phyloP scores from a whole-genome alignment of 2,888 invertebrate genomes.

The Hypercompe scribonia region DNA sequence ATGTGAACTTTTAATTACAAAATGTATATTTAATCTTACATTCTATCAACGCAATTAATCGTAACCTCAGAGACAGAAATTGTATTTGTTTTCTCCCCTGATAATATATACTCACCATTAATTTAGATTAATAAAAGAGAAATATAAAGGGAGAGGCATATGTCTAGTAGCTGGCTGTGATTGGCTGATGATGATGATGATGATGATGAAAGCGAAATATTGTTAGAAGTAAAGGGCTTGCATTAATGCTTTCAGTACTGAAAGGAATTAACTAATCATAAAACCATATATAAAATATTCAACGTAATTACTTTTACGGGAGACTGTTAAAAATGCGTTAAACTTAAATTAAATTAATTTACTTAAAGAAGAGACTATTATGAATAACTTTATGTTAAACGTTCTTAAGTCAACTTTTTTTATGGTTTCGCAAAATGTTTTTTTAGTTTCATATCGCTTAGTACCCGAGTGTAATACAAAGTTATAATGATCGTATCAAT shows the following conservation, averaged over 20 bases:
- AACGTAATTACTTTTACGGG: too few species aligned
- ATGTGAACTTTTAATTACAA: not conserved
- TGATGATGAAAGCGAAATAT: not conserved
- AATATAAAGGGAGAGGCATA: too few species aligned
- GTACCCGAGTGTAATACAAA: not conserved
- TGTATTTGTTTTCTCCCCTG: too few species aligned
- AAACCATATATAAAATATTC: too few species aligned
- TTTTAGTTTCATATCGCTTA: not conserved
- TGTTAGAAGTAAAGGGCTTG: not conserved
- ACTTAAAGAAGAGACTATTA: not conserved
- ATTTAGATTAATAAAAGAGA: too few species aligned
- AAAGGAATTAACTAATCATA: not conserved
- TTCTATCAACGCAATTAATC: not conserved
- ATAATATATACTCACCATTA: too few species aligned
- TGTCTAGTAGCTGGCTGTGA: too few species aligned
- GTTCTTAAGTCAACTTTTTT: not conserved
- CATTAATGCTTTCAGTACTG: not conserved
- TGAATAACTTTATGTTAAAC: not conserved
- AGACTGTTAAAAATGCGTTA: not conserved
- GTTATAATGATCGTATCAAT: not conserved
- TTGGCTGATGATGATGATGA: too few species aligned
- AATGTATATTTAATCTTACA: not conserved
- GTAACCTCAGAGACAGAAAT: not conserved
- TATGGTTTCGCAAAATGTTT: not conserved
- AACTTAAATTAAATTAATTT: not conserved